Evolutionary conservation across 2,113 vertebrate genomes (phyloP).

Genomic region (Petromus typicus): DNA sequence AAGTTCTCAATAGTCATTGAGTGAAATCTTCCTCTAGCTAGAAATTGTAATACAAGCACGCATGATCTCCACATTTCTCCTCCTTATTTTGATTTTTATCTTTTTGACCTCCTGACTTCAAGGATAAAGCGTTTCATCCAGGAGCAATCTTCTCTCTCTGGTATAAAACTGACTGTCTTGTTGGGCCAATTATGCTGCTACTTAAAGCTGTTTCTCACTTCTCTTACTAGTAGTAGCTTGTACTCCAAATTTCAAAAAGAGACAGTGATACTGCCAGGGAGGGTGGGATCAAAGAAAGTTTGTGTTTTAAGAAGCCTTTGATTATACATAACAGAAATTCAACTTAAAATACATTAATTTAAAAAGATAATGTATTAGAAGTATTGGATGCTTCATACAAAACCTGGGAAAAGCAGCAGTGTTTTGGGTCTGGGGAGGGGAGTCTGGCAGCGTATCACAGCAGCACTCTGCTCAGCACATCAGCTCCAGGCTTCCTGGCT

Average conservation of each 20-base stretch:
- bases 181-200: background rate
- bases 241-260: background rate
- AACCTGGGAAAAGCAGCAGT: background rate
- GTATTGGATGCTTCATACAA: background rate
- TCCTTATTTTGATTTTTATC: background rate
- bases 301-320: background rate
- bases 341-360: background rate
- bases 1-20: background rate
- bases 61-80: background rate
- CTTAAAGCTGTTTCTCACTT: background rate
- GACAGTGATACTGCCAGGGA: background rate
- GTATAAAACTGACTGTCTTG: background rate
- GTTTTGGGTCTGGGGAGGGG: background rate
- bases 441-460: background rate
- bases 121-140: background rate
- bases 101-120: background rate
- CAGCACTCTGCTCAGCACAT: background rate
- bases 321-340: conserved; percentile 12
- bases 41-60: background rate
- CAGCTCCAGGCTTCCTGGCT: background rate
- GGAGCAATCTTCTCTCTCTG: background rate
- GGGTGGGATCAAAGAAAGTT: background rate
- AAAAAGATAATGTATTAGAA: background rate
- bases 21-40: background rate
- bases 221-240: background rate